These are phyloP conservation scores for Dendroctonus valens DNA, from an alignment of 1,140 invertebrate genomes.

Conservation along the genomic window DNA sequence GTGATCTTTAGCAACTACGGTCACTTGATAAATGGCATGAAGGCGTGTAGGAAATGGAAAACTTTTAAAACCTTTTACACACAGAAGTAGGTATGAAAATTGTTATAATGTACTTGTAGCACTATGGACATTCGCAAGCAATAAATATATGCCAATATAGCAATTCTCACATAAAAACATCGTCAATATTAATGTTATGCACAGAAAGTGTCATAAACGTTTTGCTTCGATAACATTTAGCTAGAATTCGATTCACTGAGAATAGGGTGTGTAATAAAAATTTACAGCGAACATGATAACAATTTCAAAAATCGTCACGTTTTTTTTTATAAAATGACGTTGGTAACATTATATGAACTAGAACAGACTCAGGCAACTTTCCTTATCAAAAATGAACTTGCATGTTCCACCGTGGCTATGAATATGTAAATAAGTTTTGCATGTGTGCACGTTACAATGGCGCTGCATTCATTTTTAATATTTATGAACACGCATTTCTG, in stretches of 20 bases:
- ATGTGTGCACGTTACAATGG: slow-evolving; percentile 19
- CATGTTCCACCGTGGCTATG: slow-evolving; percentile 22
- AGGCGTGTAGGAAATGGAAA: too few species aligned
- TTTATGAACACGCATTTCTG: slow-evolving; percentile 17
- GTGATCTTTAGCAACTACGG: too few species aligned
- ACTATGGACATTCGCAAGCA: too few species aligned
- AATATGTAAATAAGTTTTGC: slow-evolving; percentile 25
- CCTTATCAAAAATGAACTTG: slow-evolving; percentile 21
- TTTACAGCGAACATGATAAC: slow-evolving; percentile 6
- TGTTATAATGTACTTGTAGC: too few species aligned
- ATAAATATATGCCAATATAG: too few species aligned
- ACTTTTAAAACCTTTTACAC: too few species aligned
- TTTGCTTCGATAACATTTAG: background rate
- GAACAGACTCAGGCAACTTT: slow-evolving; percentile 16
- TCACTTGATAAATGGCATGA: too few species aligned
- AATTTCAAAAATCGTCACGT: slow-evolving; percentile 12
- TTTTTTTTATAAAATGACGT: slow-evolving; percentile 18
- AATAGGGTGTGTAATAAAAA: background rate
- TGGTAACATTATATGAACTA: slow-evolving; percentile 23
- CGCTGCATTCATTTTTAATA: slow-evolving; percentile 25
- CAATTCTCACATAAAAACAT: too few species aligned
- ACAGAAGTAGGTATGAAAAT: too few species aligned
- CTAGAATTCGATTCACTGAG: background rate
- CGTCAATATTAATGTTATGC: too few species aligned
- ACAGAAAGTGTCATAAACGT: too few species aligned